Evolutionary conservation across 2,888 invertebrate species (phyloP).

Genomic region (Stenotaenia linearis): DNA sequence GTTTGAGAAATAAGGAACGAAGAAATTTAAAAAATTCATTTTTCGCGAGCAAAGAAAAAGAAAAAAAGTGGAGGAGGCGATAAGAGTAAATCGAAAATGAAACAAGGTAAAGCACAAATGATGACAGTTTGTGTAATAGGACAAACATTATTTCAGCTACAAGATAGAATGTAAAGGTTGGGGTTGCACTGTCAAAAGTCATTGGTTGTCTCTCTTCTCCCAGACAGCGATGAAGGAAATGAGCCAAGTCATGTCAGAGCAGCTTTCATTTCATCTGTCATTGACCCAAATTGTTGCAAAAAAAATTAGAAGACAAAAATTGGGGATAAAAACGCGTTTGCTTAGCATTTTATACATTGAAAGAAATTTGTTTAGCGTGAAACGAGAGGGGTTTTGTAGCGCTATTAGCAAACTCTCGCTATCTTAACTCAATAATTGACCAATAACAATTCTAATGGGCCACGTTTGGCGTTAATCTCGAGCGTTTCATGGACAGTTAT

Average conservation of each 20-base stretch:
- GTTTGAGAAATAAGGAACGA: neutral
- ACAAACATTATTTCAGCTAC: neutral
- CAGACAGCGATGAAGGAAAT: neutral
- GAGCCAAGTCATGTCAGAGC: neutral
- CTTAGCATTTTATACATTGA: neutral
- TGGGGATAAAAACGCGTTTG: neutral
- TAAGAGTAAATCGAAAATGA: neutral
- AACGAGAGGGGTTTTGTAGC: neutral
- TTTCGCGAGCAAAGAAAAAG: neutral
- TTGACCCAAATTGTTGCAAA: neutral
- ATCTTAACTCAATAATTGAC: constrained; percentile 9
- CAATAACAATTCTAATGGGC: constrained; percentile 9
- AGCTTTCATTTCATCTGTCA: neutral
- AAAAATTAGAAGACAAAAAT: neutral
- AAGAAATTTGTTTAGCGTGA: neutral
- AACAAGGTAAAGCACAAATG: neutral
- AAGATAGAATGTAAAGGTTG: neutral
- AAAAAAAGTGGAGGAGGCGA: neutral
- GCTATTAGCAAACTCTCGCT: constrained; percentile 1
- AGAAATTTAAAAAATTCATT: too few relatives aligned
- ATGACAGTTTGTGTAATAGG: constrained; percentile 16
- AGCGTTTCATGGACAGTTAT: constrained; percentile 9
- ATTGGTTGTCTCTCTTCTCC: neutral
- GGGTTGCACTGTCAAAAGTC: neutral
- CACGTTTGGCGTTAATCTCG: constrained; percentile 4